Evolutionary conservation across 2,797 vertebrate species (phyloP).

Genomic region (Acomys russatus): DNA sequence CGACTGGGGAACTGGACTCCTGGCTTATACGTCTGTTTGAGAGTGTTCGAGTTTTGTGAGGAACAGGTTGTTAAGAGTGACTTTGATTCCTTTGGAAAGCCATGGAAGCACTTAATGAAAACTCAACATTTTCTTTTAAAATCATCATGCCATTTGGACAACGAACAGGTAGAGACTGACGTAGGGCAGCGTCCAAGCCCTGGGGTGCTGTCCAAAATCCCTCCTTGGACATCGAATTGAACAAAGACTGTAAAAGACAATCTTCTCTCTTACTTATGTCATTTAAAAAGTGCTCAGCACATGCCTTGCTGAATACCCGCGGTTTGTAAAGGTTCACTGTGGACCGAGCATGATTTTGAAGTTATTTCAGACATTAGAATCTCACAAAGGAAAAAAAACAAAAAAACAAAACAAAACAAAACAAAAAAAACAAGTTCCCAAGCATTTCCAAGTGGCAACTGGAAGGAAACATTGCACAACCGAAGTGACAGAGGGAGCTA

Average conservation of each 20-base stretch:
- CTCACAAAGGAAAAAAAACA: neutral
- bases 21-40: neutral
- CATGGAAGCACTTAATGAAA: neutral
- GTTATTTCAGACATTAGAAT: slow-evolving; percentile 19
- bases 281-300: neutral
- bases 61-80: neutral
- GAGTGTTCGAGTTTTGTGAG: neutral
- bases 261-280: neutral
- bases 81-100: slow-evolving; percentile 19
- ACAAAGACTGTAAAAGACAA: neutral
- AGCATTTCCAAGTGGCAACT: neutral
- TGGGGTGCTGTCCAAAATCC: neutral
- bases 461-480: neutral
- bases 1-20: neutral
- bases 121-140: slow-evolving; percentile 39
- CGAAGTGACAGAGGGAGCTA: neutral
- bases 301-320: neutral
- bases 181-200: neutral
- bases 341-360: neutral
- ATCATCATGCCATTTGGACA: neutral
- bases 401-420: too few relatives aligned
- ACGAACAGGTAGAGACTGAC: neutral
- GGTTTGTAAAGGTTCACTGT: neutral
- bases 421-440: neutral
- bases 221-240: neutral